A percentile compares a stretch with the other conserved stretches of the same genome.
Evolutionary conservation across 2,113 vertebrate genomes (phyloP).

Genomic region (Zapus hudsonius): DNA sequence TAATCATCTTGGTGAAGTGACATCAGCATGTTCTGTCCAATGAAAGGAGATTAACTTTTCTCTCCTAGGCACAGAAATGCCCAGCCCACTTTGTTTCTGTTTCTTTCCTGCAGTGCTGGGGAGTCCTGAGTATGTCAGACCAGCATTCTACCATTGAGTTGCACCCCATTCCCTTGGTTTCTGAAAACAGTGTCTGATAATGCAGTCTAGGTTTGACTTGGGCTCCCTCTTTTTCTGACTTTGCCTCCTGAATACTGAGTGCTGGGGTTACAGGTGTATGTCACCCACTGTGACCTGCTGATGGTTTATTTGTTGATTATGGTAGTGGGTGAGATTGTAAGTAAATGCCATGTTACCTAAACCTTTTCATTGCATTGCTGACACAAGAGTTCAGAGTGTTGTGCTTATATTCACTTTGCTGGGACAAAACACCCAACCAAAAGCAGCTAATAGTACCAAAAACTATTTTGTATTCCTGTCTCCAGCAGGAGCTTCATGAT

Average conservation of each 20-base stretch:
- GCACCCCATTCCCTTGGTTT: not conserved
- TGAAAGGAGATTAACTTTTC: not conserved
- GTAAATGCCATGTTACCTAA: not conserved
- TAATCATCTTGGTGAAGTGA: conserved; percentile 1
- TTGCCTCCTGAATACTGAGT: not conserved
- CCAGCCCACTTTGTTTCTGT: not conserved
- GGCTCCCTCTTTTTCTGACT: no score
- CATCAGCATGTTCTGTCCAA: not conserved
- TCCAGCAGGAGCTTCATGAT: no score
- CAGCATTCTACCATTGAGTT: not conserved
- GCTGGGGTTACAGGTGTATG: not conserved
- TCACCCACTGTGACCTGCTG: not conserved
- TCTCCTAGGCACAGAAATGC: not conserved
- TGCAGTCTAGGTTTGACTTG: not conserved
- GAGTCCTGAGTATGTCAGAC: not conserved
- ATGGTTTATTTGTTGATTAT: not conserved
- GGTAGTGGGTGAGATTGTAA: not conserved
- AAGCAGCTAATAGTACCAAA: no score
- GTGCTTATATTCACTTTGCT: no score
- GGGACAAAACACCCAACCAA: no score
- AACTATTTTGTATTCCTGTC: no score
- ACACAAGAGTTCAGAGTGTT: not conserved
- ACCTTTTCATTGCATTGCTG: not conserved
- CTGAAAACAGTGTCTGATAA: no score
- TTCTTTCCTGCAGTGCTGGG: not conserved